Base-by-base conservation (phyloP, 2,113 vertebrate genomes). In the Hippocampus abdominalis region DNA sequence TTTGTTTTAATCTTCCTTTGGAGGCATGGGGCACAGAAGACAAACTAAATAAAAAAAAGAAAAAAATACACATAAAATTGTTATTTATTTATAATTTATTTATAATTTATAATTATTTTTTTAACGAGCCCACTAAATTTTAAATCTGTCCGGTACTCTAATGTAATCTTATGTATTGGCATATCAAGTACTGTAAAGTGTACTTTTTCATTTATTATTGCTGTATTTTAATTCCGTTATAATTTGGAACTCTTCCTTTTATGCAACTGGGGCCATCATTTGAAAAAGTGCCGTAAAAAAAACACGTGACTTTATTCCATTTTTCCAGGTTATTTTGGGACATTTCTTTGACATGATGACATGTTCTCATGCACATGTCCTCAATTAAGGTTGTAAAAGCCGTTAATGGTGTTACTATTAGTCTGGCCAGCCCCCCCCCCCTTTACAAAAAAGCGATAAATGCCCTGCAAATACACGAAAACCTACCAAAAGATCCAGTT, bases 321-420 rank as follows among this genome's bases (percentile, higher is more conserved):
- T 60, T 60, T 60, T 29, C 27, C 27, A 25, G 15, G 2, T 48
- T 27, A 27, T 48, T 23, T 27, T 42, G 42, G 9, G 36, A n/a
- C 62, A 64, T 44, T 64, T 40, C 36, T 65, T 65, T 16, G 5
- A 8, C 27, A 44, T 23, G 39, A 65, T 65, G 64, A 48, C 42
- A 23, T 46, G 40, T 65, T n/a, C 15, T 46, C 2, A 10, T 21
- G 51, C 66, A 68, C 66, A 54, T 54, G 40, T 64, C 40, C 23
- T 46, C 13, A 18, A 42, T 64, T 68, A 21, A 44, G 69, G 72
- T 73, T 77, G 64, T 84, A 77, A 80, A 89, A 83, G 81, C 83
- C 74, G 80, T 88, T 87, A 88, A 89, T 78, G 67, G 75, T 82
- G 86, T 87, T 80, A 84, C 88, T 89, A 90, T 84, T 76, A 80